Base-by-base conservation (phyloP, 2,888 invertebrate species). In the Drosophila meridionalis region DNA sequence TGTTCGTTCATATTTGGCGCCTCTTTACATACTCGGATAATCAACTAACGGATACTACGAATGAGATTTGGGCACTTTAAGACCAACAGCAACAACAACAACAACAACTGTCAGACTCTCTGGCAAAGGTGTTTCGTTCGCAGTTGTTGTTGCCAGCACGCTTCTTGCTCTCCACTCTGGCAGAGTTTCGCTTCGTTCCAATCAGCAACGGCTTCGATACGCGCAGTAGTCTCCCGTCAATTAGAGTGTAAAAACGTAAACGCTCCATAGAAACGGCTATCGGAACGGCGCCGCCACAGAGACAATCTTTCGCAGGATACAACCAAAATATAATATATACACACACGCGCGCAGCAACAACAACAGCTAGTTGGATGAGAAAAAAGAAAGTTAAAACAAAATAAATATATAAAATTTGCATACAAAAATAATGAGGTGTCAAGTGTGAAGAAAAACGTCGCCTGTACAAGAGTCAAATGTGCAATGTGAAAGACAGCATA, bases 181-280 rank as follows among this genome's bases (percentile, higher is more conserved):
- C 52, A 42, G 66, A 66, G 69, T 71, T 73, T 63, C 57, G 62
- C 68, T 65, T 76, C 74, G 76, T 80, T 80, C 73, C 78, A 81
- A 80, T 79, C 76, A 45, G 63, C 45, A 8, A 34, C 61, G 59
- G 71, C 58, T 84, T 71, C 73, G 75, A 81, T 82, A 73, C 83
- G 80, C 82, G 84, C 86, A 86, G 86, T 89, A 89, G 90, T 91
- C 91, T 90, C 87, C 90, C 83, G 92, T 91, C 91, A 92, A 92
- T 91, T 91, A 91, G 87, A 91, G 90, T 90, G 90, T 83, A 75
- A 87, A 67, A 76, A 88, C 85, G 83, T 82, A 80, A 52, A 78
- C 89, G 87, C 80, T 87, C 80, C 80, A 73, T 74, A 75, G 34
- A 79, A 82, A 69, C 65, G 74, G 76, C 65, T 69, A 76, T 71